Conservation (phyloP, 2,888 invertebrate genomes). For the Cerastis leucographa region DNA sequence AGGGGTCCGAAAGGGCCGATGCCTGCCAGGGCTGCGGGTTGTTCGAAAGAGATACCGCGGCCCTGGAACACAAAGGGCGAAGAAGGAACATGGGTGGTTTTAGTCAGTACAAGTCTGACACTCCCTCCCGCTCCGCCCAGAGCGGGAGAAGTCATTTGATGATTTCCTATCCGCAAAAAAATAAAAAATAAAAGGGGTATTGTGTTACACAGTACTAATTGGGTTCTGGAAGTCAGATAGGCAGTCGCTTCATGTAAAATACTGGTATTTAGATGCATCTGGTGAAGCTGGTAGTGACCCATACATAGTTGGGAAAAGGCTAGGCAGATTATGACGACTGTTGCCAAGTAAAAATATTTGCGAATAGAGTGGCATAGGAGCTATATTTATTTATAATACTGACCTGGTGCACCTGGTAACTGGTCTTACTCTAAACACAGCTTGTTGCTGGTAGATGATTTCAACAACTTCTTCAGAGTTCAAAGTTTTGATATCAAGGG, state of each 20-base stretch:
- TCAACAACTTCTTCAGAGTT: slow-evolving; percentile 96
- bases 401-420: slow-evolving; percentile 98
- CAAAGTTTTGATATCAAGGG: slow-evolving; percentile 92
- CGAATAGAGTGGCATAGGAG: background rate
- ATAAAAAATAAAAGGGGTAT: too few species aligned
- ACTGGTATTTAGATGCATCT: background rate
- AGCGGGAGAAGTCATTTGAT: too few species aligned
- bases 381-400: slow-evolving; percentile 12
- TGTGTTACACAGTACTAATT: background rate
- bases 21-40: too few species aligned
- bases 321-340: background rate
- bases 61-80: too few species aligned
- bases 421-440: slow-evolving; percentile 97
- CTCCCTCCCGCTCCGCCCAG: too few species aligned
- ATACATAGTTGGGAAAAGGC: background rate
- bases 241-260: background rate
- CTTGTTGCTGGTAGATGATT: slow-evolving; percentile 99
- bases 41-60: too few species aligned
- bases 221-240: background rate
- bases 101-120: too few species aligned
- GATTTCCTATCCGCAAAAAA: too few species aligned
- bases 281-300: background rate
- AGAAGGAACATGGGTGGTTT: too few species aligned
- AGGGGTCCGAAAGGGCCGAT: too few species aligned
- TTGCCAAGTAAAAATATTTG: background rate